These are phyloP conservation scores for Agrotis ipsilon DNA, from an alignment of 2,888 invertebrate genomes.

Conservation along the genomic window DNA sequence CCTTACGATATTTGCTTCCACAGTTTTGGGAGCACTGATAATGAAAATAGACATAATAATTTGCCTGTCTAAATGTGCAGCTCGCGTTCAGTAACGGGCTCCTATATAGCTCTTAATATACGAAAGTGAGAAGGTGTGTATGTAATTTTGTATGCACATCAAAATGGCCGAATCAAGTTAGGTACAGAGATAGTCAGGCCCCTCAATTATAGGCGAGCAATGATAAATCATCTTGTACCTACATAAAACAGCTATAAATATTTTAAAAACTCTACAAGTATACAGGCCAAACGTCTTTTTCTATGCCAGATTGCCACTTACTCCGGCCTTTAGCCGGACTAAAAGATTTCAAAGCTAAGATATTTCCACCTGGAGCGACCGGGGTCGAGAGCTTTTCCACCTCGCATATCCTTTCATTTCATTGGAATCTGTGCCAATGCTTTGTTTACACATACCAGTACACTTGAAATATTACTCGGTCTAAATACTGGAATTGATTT, in stretches of 20 bases:
- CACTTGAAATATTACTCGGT: constrained; percentile 63
- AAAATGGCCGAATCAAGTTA: no score
- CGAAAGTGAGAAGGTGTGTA: no score
- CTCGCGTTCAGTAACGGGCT: no score
- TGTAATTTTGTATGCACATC: no score
- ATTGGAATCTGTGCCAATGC: constrained; percentile 82
- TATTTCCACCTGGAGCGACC: constrained; percentile 76
- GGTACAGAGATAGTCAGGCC: no score
- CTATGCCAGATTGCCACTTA: constrained; percentile 55
- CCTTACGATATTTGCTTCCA: no score
- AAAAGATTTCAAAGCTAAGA: constrained; percentile 75
- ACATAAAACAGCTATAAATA: not conserved
- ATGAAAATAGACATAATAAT: no score
- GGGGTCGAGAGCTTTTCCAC: constrained; percentile 80
- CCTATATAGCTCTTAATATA: no score
- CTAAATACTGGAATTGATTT: constrained; percentile 55
- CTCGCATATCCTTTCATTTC: constrained; percentile 87
- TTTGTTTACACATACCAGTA: constrained; percentile 70
- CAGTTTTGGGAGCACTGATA: no score
- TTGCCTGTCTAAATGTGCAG: no score
- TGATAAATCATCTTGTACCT: no score
- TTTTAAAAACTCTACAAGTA: not conserved
- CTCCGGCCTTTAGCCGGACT: constrained; percentile 56
- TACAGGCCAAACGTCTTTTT: constrained; percentile 33
- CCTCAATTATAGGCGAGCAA: no score